Base-by-base conservation (phyloP, 2,888 invertebrate genomes). In the Mesoligia furuncula region DNA sequence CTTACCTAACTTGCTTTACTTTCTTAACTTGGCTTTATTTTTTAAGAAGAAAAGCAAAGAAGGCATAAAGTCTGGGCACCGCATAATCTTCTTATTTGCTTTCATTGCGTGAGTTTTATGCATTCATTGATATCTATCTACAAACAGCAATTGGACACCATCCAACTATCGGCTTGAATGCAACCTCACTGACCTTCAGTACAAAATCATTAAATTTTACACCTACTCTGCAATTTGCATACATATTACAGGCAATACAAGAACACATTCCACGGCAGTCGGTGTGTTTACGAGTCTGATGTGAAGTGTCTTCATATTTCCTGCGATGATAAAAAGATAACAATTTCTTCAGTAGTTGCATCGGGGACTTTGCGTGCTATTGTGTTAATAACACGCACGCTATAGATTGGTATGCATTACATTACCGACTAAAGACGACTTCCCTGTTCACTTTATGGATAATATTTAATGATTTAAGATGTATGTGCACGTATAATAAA, bases 281-380 rank as follows among this genome's bases (percentile, higher is more conserved):
- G 6, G 39, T 51, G 8, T 59, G 27, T 67, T 68, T 72, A 66
- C 64, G 42, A 69, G 51, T 3, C 13, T 57, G 39, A 72, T 70
- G 64, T 74, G 39, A 66, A 75, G 57, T 62, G 67, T 75, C 74
- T 80, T 85, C n/a, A 71, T 36, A 69, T 83, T 80, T 79, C 80
- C 76, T 79, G 54, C 36, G 65, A 72, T 84, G 80, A 84, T 88
- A 90, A 86, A 90, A 85, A 88, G 81, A 85, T 84, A 85, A 82
- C 71, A 75, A 74, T 83, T 89, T 86, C 87, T 85, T 87, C 73
- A 70, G 77, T 81, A 73, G 80, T 76, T 77, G 72, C 84, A 78
- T 81, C 70, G 75, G 71, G 20, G 76, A 87, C 86, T 85, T 84
- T 71, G 83, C 76, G 75, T 79, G 79, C 77, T 64, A 80, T 83